Base-by-base conservation (phyloP, 2,113 vertebrate genomes). In the Acanthochromis polyacanthus region DNA sequence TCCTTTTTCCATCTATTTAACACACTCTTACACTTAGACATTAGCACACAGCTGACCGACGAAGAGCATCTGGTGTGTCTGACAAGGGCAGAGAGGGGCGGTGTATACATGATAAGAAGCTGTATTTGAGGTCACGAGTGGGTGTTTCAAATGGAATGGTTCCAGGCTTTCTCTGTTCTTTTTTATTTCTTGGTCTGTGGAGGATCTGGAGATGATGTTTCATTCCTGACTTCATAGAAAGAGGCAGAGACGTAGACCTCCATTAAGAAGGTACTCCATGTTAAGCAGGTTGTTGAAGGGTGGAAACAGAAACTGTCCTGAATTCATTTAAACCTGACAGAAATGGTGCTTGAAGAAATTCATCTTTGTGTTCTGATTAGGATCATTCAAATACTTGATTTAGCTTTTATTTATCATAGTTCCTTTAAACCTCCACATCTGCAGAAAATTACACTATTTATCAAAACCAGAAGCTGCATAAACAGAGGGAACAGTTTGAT, bases 111-210 rank as follows among this genome's bases (percentile, higher is more conserved):
- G 48, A 83, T 2, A 58, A 57, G 72, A 64, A 61, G 69, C 68
- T 66, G 78, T 19, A n/a, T 70, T 63, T 10, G 65, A 83, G 74
- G 73, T 81, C 78, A 74, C 30, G 80, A 78, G 83, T 80, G 81
- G 82, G 88, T 57, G 84, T 84, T 75, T 81, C 10, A 78, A 67
- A 73, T 82, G 65, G 48, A 85, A 80, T 3, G 6, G 51, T 62
- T 82, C 36, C 71, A 55, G 50, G 78, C 55, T 81, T 72, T 66
- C 30, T 56, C 60, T 45, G 45, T 22, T 63, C 32, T 28, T 9
- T 15, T 71, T 20, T 53, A 19, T 79, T 36, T 65, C 15, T 64
- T 60, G 20, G 45, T 71, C 43, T 50, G n/a, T 7, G 36, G 60
- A 25, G 40, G 22, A 82, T 48, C 25, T 50, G 66, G 60, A 74